Conservation (phyloP, 2,888 invertebrate genomes). For the Agriopis aurantiaria region DNA sequence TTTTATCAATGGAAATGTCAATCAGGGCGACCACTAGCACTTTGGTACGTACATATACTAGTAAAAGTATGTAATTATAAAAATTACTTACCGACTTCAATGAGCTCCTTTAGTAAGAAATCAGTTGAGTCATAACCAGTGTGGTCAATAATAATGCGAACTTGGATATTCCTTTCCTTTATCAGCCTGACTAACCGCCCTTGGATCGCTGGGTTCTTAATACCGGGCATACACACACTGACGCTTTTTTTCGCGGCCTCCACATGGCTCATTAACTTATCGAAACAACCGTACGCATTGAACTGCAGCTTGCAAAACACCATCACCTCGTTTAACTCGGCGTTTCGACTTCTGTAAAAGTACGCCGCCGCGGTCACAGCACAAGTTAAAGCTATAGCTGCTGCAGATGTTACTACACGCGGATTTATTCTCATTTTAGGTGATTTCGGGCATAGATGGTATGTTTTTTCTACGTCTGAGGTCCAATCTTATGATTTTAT, state of each 20-base stretch:
- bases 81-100: slow-evolving; percentile 70
- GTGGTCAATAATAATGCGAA: slow-evolving; percentile 75
- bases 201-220: slow-evolving; percentile 81
- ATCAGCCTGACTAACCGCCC: slow-evolving; percentile 72
- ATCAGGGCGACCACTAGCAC: too few species aligned
- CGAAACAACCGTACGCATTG: slow-evolving; percentile 79
- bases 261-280: slow-evolving; percentile 76
- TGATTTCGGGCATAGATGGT: slow-evolving; percentile 72
- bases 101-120: slow-evolving; percentile 74
- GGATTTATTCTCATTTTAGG: slow-evolving; percentile 76
- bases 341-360: slow-evolving; percentile 72
- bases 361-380: slow-evolving; percentile 77
- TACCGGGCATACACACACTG: slow-evolving; percentile 80
- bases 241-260: slow-evolving; percentile 73
- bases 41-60: too few species aligned
- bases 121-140: slow-evolving; percentile 74
- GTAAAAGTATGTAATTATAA: too few species aligned
- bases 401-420: slow-evolving; percentile 73
- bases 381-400: slow-evolving; percentile 76
- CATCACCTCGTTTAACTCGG: slow-evolving; percentile 81
- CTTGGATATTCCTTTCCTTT: slow-evolving; percentile 70
- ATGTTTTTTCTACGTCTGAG: slow-evolving; percentile 49
- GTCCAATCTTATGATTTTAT: slow-evolving; percentile 72
- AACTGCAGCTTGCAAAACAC: slow-evolving; percentile 81
- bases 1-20: too few species aligned